Conservation (phyloP, 2,797 vertebrate genomes). For the Darevskia nairensis region DNA sequence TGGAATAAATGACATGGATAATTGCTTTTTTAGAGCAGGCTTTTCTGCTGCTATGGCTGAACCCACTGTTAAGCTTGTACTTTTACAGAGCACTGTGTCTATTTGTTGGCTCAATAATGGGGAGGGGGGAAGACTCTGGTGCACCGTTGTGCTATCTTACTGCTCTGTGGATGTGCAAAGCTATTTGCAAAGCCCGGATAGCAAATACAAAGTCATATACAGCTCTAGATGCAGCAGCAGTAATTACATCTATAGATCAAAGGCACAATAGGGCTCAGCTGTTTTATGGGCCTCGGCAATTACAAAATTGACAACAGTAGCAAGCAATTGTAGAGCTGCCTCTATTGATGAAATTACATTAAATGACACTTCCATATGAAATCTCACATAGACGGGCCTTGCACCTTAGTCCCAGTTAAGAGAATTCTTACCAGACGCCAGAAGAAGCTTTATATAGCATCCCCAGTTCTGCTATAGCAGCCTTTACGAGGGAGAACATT, state of each 20-base stretch:
- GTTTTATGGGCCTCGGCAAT: constrained; percentile 15
- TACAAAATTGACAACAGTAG: constrained; percentile 11
- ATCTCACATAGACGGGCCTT: background rate
- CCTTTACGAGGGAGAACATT: background rate
- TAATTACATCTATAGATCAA: constrained; percentile 37
- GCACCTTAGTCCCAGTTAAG: background rate
- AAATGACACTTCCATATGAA: background rate
- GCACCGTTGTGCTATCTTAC: constrained; percentile 4
- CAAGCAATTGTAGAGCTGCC: background rate
- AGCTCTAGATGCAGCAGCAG: background rate
- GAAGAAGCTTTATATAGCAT: background rate
- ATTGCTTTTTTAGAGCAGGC: constrained; percentile 32
- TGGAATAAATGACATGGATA: constrained; percentile 51
- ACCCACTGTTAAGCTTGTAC: constrained; percentile 19
- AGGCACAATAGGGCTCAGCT: background rate
- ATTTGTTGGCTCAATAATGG: background rate
- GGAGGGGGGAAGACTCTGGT: constrained; percentile 9
- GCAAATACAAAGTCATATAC: background rate
- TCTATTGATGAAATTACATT: constrained; percentile 9
- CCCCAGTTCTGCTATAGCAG: background rate
- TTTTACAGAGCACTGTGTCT: constrained; percentile 39
- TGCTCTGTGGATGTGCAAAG: constrained; percentile 19
- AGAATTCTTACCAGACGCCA: background rate
- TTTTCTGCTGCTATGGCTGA: constrained; percentile 42
- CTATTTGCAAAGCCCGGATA: constrained; percentile 3